Evolutionary conservation across 2,888 invertebrate genomes (phyloP), one percentile per base, ranked within the genome.

Genomic region (Yponomeuta evonymella): DNA sequence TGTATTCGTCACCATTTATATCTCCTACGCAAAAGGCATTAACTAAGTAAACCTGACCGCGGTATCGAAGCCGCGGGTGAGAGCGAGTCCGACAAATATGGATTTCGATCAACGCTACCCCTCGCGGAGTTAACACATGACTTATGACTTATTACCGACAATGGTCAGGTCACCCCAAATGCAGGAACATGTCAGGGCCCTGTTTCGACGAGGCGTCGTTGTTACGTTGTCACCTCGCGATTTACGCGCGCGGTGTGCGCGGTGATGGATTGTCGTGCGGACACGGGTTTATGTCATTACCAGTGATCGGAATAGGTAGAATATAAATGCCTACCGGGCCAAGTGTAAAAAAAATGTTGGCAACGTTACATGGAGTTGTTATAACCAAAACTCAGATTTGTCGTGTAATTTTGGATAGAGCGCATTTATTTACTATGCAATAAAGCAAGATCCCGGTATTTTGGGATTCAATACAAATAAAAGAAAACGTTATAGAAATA

Each of bases 121-220:
- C 87, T 79, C 82, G 78, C 82, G 80, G 79, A 82, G 81, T 83
- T 85, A 83, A 82, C n/a, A 30, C 82, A 86, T 90, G 89, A 91
- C 81, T 90, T 90, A 92, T 89, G 88, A 89, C 85, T 86, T 88
- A 86, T 89, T 83, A 86, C 81, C 78, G 75, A 75, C 70, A 66
- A 70, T 70, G 63, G 70, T 33, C 33, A 70, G 70, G 67, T 30
- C 67, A 77, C 75, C 75, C 77, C 76, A 76, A 75, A 58, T 58
- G 51, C 51, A 58, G 51, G 51, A 58, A 75, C 75, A 73, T 73
- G 77, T 80, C 81, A 85, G 83, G 83, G 86, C 87, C 88, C 87
- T 82, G 83, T 83, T 83, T 85, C 86, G 89, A 89, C 89, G 89
- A 89, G 85, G 81, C 85, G 89, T 85, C 87, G 83, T 89, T 88